A percentile compares a stretch with the other conserved stretches of the same genome.
Evolutionary conservation across 1,140 invertebrate species (phyloP).

Genomic region (Drosophila grimshawi): DNA sequence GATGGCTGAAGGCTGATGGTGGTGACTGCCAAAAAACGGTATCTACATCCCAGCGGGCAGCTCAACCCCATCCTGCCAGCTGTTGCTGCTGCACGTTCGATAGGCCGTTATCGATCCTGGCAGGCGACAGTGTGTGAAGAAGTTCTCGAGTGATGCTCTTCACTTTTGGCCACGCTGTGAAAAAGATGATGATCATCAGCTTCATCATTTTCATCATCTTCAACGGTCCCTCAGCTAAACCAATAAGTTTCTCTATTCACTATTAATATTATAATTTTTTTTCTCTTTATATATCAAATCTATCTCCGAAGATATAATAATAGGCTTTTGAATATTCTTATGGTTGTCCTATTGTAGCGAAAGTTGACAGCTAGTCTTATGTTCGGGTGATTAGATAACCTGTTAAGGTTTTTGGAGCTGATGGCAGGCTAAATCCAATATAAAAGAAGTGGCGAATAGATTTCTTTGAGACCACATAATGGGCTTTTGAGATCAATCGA

Average conservation of each 20-base stretch:
- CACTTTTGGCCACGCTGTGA: constrained; percentile 43
- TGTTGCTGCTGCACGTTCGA: constrained; percentile 27
- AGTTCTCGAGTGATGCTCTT: constrained; percentile 56
- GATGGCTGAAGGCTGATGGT: constrained; percentile 45
- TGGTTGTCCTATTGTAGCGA: too few species aligned
- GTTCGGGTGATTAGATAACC: too few species aligned
- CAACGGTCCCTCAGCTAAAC: constrained; percentile 1
- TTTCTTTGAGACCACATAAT: too few species aligned
- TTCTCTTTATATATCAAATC: too few species aligned
- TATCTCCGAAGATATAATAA: too few species aligned
- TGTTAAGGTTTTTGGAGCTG: too few species aligned
- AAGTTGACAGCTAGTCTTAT: too few species aligned
- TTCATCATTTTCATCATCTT: neutral
- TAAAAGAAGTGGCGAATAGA: too few species aligned
- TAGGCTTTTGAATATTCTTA: too few species aligned
- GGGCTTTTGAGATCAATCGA: too few species aligned
- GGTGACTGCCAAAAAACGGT: constrained; percentile 35
- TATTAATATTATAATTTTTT: neutral
- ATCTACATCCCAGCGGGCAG: constrained; percentile 37
- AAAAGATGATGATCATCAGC: neutral
- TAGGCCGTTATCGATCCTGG: constrained; percentile 56
- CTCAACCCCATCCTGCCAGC: constrained; percentile 21
- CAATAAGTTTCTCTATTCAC: neutral
- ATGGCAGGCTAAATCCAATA: too few species aligned
- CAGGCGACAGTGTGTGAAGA: constrained; percentile 72